Evolutionary conservation across 2,797 vertebrate genomes (phyloP), one percentile per base, ranked within the genome.

Genomic region (Pangasius macronema): DNA sequence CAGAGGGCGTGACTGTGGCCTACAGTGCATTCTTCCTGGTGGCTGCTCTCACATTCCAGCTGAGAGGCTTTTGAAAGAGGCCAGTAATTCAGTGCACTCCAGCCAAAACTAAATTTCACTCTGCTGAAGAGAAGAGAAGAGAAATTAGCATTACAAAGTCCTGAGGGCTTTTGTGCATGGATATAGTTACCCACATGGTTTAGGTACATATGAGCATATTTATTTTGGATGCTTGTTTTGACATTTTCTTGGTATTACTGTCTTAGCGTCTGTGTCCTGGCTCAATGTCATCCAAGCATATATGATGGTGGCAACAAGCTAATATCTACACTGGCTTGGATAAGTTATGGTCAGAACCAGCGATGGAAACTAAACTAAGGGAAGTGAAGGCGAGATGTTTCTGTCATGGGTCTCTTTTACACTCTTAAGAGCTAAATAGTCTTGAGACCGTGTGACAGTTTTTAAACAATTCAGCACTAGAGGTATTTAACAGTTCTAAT

Each of bases 41-140:
- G 88, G 86, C 80, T 72, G 55, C 59, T 86, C 82, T 87, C 82
- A 76, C 73, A 89, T 89, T 90, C 85, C 86, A 91, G 81, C 86
- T 83, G 72, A 86, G 82, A 82, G 86, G 84, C 57, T 87, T 88
- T 84, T 63, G 83, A 81, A 83, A 87, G 85, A 42, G 86, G 70
- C 61, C 30, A 59, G 84, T 75, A 80, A 88, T 87, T 83, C 68
- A 88, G 76, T 89, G 79, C 57, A 82, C 83, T 75, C 76, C n/a
- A 88, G 85, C 72, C 87, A 82, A 88, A 82, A 84, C 63, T 68
- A 70, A 53, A 76, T 55, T 84, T 85, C 63, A 88, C 68, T 82
- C 53, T 61, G 11, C 24, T 76, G 53, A 83, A 82, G 83, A 42
- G 24, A 46, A 82, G 83, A 42, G 24, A 46, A 61, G 68, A 10